Conservation (phyloP, 1,140 invertebrate species). For the Drosophila ficusphila region DNA sequence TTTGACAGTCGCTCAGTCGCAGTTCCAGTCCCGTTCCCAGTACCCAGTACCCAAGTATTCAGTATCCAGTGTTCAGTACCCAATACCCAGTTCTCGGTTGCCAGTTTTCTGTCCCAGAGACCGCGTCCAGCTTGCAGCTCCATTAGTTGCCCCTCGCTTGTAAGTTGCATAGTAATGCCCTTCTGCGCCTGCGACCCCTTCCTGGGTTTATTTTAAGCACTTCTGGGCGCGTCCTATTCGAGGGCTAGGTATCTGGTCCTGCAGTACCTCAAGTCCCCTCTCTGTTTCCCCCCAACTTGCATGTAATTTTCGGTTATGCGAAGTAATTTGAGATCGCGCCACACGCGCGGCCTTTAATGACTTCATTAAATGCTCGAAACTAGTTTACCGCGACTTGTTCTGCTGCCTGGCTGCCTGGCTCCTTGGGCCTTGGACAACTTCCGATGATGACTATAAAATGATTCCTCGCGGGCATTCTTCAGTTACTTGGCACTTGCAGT, state of each 20-base stretch:
- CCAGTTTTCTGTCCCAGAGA: constrained; percentile 9
- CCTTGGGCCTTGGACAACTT: constrained; percentile 53
- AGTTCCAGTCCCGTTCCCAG: constrained; percentile 27
- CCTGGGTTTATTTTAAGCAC: constrained; percentile 68
- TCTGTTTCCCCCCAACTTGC: constrained; percentile 36
- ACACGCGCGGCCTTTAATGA: constrained; percentile 83
- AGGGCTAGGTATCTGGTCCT: constrained; percentile 12
- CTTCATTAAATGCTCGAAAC: constrained; percentile 80
- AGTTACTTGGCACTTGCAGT: constrained; percentile 55
- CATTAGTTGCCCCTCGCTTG: constrained; percentile 59
- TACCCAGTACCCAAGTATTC: not conserved
- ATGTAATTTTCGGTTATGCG: constrained; percentile 80
- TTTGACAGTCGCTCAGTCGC: constrained; percentile 74
- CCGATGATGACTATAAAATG: constrained; percentile 76
- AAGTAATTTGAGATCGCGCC: constrained; percentile 82
- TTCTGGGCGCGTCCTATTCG: constrained; percentile 60
- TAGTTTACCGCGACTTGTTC: constrained; percentile 59
- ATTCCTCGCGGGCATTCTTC: constrained; percentile 69
- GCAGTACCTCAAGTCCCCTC: not conserved
- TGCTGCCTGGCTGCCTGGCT: not conserved
- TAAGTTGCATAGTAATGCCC: constrained; percentile 14
- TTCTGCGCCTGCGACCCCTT: constrained; percentile 13
- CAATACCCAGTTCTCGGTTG: constrained; percentile 1
- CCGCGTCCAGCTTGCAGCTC: constrained; percentile 45
- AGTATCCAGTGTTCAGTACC: constrained; percentile 1